These are phyloP conservation scores for Globia sparganii DNA, from an alignment of 2,888 invertebrate genomes.

Conservation along the genomic window DNA sequence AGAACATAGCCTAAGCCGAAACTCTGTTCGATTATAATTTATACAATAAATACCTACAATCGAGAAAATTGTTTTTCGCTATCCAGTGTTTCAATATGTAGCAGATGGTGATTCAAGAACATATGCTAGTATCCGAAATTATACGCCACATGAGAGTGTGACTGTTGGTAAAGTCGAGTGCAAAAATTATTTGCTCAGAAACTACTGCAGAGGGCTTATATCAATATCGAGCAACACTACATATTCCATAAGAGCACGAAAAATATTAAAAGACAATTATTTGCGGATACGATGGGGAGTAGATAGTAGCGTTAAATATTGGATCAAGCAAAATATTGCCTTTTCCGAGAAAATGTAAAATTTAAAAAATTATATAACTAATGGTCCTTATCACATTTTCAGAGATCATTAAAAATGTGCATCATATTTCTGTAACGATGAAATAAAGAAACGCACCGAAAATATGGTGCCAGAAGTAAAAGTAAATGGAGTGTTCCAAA, in stretches of 20 bases:
- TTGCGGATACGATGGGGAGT: conserved; percentile 13
- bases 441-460: background rate
- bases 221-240: background rate
- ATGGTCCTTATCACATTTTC: conserved; percentile 4
- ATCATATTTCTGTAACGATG: conserved; percentile 12
- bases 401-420: conserved; percentile 14
- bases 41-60: no score
- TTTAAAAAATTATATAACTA: conserved; percentile 2
- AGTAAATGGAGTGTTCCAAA: background rate
- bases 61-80: no score
- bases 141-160: background rate
- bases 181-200: background rate
- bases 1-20: no score
- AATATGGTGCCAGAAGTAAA: conserved; percentile 1
- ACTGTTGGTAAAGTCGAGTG: background rate
- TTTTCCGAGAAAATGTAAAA: background rate
- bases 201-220: background rate
- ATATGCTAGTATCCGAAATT: no score
- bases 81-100: no score
- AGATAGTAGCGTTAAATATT: conserved; percentile 12
- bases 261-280: conserved; percentile 1
- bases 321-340: background rate
- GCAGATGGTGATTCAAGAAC: no score
- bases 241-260: conserved; percentile 4
- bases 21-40: no score